Base-by-base conservation (phyloP, 2,113 vertebrate species). In the Chamaea fasciata region DNA sequence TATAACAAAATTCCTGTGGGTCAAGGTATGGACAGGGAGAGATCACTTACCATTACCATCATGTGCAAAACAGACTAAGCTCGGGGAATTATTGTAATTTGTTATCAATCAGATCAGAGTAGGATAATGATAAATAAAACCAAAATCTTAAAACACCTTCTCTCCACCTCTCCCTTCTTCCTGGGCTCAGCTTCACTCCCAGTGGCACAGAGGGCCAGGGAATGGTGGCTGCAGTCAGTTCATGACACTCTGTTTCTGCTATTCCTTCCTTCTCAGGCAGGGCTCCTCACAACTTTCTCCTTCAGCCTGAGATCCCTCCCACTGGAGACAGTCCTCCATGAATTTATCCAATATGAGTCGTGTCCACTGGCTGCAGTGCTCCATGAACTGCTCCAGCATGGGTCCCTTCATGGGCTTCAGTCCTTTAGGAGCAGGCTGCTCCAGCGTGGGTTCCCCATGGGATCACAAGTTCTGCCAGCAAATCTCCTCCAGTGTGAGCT, bases 361-460 rank as follows among this genome's bases (percentile, higher is more conserved):
- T 71, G 18, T 5, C 28, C 23, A 21, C 7, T 7, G 8, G 14
- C 5, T 71, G 8, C 57, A 59, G 3, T 39, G 44, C 50, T 59
- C 19, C 20, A 22, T 5, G 1, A 44, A 7, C 15, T 47, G 41
- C 26, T 76, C 24, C 62, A 27, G 11, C 0, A 0, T 47, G 47
- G 21, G 12, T 75, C 39, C 7, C 11, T 57, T 78, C 33, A 17
- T 8, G 9, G 7, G 20, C 3, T 70, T 6, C 56, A 57, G 4
- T 21, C 57, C 65, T 57, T 46, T 28, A n/a, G 16, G 37, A 52
- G 2, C 13, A 71, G 37, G 18, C 52, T 65, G n/a, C 22, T 68
- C 18, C 35, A 42, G 4, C 0, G 0, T 68, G 27, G 31, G 6
- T 41, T 2, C 30, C 22, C n/a, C 7, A 4, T 39, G 42, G n/a